A percentile compares a stretch with the other conserved stretches of the same genome.
Conservation (phyloP, 2,797 vertebrate species). For the Taenioides sp. region DNA sequence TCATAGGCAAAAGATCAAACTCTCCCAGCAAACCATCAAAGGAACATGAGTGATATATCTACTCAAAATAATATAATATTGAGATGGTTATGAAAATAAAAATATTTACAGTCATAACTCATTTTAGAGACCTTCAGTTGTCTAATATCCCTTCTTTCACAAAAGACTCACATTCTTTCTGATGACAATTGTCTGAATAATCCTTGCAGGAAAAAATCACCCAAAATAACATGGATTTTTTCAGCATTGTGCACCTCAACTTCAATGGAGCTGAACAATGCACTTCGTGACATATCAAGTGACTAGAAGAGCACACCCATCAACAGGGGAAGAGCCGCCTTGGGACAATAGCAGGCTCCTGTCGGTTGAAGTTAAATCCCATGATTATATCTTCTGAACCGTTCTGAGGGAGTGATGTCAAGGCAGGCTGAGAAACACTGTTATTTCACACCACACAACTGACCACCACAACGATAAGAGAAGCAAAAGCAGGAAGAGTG, state of each 20-base stretch:
- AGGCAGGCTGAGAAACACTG: conserved; percentile 29
- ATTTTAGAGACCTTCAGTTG: too few relatives aligned
- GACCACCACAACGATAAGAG: neutral
- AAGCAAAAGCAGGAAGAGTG: conserved; percentile 1
- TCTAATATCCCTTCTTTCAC: neutral
- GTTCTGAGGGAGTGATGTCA: conserved; percentile 52
- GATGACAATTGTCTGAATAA: too few relatives aligned
- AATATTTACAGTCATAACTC: too few relatives aligned
- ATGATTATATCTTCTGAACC: conserved; percentile 60
- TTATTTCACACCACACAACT: conserved; percentile 37
- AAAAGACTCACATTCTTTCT: neutral
- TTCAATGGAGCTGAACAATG: conserved; percentile 36
- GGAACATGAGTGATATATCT: conserved; percentile 3
- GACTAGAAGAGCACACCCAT: conserved; percentile 42
- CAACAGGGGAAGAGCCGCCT: conserved; percentile 35
- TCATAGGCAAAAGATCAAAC: conserved; percentile 52
- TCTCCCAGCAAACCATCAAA: conserved; percentile 33
- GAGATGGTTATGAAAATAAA: too few relatives aligned
- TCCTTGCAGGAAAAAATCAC: too few relatives aligned
- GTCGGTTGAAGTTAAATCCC: conserved; percentile 55
- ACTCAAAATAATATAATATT: neutral
- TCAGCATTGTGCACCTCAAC: neutral
- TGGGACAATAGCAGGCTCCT: conserved; percentile 49
- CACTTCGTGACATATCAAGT: conserved; percentile 18
- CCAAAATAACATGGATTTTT: neutral